Percentiles rank a stretch among this genome's conserved stretches.
Conservation (phyloP, 1,140 invertebrate genomes). For the Drepana arcuata region DNA sequence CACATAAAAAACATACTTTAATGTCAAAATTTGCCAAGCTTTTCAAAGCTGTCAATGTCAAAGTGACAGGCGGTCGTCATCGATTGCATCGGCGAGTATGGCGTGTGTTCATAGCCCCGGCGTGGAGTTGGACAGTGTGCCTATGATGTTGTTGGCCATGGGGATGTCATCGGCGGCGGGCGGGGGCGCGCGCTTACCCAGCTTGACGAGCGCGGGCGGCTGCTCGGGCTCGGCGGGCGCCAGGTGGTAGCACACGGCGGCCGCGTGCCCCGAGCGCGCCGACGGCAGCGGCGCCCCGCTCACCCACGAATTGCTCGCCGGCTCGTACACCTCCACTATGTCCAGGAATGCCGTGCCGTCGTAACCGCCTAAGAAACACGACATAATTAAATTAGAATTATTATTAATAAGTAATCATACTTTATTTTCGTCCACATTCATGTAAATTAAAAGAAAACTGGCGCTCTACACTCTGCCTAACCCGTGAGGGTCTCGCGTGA, state of each 20-base stretch:
- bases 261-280: slow-evolving; percentile 90
- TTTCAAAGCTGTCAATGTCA: not conserved
- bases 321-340: slow-evolving; percentile 91
- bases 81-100: not conserved
- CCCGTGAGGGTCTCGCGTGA: no score
- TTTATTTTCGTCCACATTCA: no score
- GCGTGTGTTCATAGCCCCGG: not conserved
- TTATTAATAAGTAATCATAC: no score
- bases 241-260: slow-evolving; percentile 86
- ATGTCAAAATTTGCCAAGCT: not conserved
- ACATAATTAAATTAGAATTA: no score
- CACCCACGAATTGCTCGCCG: slow-evolving; percentile 81
- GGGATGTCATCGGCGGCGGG: slow-evolving; percentile 26
- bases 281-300: slow-evolving; percentile 85
- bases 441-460: no score
- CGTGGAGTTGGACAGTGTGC: slow-evolving; percentile 24
- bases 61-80: not conserved
- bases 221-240: slow-evolving; percentile 54
- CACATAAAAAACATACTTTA: no score
- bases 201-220: slow-evolving; percentile 15
- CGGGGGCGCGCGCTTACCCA: slow-evolving; percentile 10
- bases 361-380: slow-evolving; percentile 80
- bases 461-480: no score
- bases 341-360: slow-evolving; percentile 86
- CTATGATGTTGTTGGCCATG: slow-evolving; percentile 35